These are phyloP conservation scores for Hecatera dysodea DNA, from an alignment of 2,888 invertebrate genomes.

Conservation along the genomic window DNA sequence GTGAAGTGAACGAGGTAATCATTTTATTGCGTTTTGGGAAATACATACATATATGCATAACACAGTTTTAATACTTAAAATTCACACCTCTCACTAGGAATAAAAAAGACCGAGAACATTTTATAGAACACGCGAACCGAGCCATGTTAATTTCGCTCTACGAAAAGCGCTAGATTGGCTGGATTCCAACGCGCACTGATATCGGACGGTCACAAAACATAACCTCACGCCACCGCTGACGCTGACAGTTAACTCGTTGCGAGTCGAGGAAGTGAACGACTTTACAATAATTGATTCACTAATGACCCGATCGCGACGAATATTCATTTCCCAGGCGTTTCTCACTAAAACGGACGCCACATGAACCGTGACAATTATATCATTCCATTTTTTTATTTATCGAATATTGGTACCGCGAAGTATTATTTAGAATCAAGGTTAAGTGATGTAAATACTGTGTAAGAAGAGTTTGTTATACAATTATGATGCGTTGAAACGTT, in stretches of 20 bases:
- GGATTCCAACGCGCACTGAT: conserved; percentile 28
- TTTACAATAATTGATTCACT: conserved; percentile 51
- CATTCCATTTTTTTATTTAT: conserved; percentile 11
- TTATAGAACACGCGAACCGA: too few relatives aligned
- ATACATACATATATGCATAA: too few relatives aligned
- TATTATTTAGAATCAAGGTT: conserved; percentile 67
- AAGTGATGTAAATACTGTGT: conserved; percentile 55
- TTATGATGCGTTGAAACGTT: conserved; percentile 39
- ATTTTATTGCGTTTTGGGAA: too few relatives aligned
- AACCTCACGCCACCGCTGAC: conserved; percentile 66
- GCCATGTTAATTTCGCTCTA: neutral
- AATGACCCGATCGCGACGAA: conserved; percentile 30
- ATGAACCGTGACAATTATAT: conserved; percentile 31
- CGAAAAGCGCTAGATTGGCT: conserved; percentile 71
- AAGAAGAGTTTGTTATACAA: conserved; percentile 41
- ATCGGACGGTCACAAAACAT: conserved; percentile 70
- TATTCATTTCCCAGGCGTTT: conserved; percentile 50
- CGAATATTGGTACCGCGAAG: conserved; percentile 21
- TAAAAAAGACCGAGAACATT: too few relatives aligned
- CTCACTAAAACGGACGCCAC: conserved; percentile 40
- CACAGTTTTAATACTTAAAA: too few relatives aligned
- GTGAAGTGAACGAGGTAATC: too few relatives aligned
- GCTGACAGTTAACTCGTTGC: conserved; percentile 53
- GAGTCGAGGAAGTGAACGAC: conserved; percentile 54
- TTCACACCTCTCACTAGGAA: too few relatives aligned